Conservation (phyloP, 2,888 invertebrate genomes). For the Biston betularia region DNA sequence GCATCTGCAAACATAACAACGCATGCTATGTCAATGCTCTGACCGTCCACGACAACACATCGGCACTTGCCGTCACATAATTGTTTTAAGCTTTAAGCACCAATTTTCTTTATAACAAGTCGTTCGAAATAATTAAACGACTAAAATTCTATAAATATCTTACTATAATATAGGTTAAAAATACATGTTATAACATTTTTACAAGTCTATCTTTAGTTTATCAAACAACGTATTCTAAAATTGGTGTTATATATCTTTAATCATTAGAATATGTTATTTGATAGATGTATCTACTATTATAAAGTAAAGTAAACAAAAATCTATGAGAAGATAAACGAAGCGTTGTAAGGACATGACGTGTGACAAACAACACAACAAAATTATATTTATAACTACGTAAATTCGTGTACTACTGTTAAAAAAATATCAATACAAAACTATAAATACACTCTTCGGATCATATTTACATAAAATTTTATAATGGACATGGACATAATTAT, state of each 20-base stretch:
- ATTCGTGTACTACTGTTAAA: conserved; percentile 63
- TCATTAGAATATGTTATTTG: conserved; percentile 61
- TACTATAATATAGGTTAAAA: conserved; percentile 86
- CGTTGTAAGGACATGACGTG: conserved; percentile 57
- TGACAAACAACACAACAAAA: conserved; percentile 58
- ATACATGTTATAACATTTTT: conserved; percentile 86
- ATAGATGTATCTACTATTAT: conserved; percentile 56
- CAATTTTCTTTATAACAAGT: conserved; percentile 87
- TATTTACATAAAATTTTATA: conserved; percentile 72
- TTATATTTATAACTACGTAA: conserved; percentile 46
- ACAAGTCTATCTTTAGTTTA: conserved; percentile 83
- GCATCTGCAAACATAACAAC: conserved; percentile 78
- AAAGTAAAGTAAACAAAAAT: conserved; percentile 63
- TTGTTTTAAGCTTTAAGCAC: conserved; percentile 85
- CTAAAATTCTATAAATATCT: conserved; percentile 86
- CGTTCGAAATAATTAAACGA: conserved; percentile 87
- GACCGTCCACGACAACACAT: conserved; percentile 80
- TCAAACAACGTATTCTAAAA: conserved; percentile 64
- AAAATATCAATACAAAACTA: conserved; percentile 42
- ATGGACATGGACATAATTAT: conserved; percentile 65
- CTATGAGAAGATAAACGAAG: conserved; percentile 63
- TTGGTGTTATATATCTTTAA: conserved; percentile 39
- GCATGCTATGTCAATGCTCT: conserved; percentile 85
- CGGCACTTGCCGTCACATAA: conserved; percentile 74
- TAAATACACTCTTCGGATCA: conserved; percentile 73